Conservation (phyloP, 2,888 invertebrate genomes). For the Tinea trinotella region DNA sequence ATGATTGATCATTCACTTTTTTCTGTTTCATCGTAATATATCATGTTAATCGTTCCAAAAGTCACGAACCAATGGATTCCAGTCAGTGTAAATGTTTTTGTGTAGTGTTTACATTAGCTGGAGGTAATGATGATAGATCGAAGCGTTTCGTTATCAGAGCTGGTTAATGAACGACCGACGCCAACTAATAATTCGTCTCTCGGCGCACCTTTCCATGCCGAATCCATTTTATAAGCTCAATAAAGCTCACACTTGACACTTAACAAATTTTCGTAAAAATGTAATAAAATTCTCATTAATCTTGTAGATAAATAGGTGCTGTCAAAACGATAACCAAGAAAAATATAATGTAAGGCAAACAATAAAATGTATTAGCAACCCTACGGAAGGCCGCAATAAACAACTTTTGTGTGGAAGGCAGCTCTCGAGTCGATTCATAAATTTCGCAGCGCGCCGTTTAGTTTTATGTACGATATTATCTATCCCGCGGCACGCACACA, state of each 20-base stretch:
- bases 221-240: neutral
- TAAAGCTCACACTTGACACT: neutral
- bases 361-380: slow-evolving; percentile 32
- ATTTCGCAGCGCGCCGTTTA: slow-evolving; percentile 63
- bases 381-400: slow-evolving; percentile 55
- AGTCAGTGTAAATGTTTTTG: slow-evolving; percentile 15
- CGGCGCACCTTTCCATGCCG: neutral
- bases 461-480: slow-evolving; percentile 64
- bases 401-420: slow-evolving; percentile 69
- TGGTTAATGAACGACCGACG: neutral
- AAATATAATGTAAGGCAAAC: slow-evolving; percentile 40
- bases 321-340: slow-evolving; percentile 22
- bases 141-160: neutral
- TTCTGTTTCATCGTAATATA: slow-evolving; percentile 36
- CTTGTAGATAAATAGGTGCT: neutral
- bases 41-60: slow-evolving; percentile 25
- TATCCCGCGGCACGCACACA: slow-evolving; percentile 47
- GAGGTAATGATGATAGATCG: slow-evolving; percentile 17
- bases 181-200: neutral
- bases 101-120: slow-evolving; percentile 17
- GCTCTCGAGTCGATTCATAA: slow-evolving; percentile 62
- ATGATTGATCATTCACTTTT: slow-evolving; percentile 48
- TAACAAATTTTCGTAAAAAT: neutral
- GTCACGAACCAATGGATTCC: slow-evolving; percentile 20
- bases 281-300: slow-evolving; percentile 3